Base-by-base conservation (phyloP, 2,113 vertebrate species). In the Dermatemys mawii region DNA sequence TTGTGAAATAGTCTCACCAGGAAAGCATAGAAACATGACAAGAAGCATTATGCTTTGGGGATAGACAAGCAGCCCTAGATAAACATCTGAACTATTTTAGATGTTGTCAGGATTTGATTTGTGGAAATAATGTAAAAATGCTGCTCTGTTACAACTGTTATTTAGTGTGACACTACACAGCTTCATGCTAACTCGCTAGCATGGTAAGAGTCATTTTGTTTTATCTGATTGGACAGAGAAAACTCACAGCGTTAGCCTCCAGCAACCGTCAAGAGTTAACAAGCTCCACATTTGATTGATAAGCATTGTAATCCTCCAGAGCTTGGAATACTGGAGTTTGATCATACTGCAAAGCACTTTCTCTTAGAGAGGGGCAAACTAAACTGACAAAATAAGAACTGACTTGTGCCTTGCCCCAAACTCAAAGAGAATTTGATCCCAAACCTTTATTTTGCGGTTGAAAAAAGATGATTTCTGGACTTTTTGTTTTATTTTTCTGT, bases 281-380 rank as follows among this genome's bases (percentile, higher is more conserved):
- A n/a, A 85, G 89, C 78, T 81, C 89, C 88, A 57, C 2, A 11
- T 50, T 89, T 78, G 89, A 44, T 53, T 87, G 89, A 86, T 44
- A 90, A 91, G 86, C 55, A 78, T 70, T 3, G 1, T 35, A 53
- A 78, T 54, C 55, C 84, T 60, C n/a, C 0, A 0, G 5, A 92
- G 81, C 76, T 57, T 0, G 1, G 0, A 0, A 0, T 67, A 1
- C 78, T 13, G 51, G 4, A 3, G 2, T 60, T 84, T 24, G 16
- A 84, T 78, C 81, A 38, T 12, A 90, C 55, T 2, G 27, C 49
- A 1, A 0, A 1, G 7, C 26, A 29, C 78, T 90, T 84, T 60
- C 82, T 80, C 11, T 0, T 70, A 11, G n/a, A 48, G 16, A 11
- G 5, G 84, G 88, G 79, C 84, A 90, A 82, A 94, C 44, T 0